phyloP scores from a whole-genome alignment of 2,888 invertebrate genomes.

The Polydrusus tereticollis region DNA sequence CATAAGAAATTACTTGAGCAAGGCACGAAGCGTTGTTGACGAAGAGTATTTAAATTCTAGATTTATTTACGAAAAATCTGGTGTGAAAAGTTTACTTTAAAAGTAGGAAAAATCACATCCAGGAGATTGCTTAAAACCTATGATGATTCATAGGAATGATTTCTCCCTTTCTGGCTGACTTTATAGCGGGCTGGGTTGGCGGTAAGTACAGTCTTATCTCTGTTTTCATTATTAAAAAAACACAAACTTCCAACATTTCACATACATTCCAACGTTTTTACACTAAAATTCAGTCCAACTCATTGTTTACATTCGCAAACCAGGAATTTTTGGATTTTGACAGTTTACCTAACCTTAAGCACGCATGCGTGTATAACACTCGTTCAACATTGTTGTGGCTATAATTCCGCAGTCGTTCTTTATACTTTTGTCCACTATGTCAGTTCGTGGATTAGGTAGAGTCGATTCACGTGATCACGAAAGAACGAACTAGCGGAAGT shows the following conservation, averaged over 20 bases:
- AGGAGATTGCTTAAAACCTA: conserved; percentile 25
- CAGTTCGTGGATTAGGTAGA: no score
- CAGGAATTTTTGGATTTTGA: conserved; percentile 10
- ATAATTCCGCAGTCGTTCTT: no score
- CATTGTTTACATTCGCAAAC: conserved; percentile 42
- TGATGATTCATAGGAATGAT: conserved; percentile 36
- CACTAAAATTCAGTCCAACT: conserved; percentile 7
- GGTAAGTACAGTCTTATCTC: conserved; percentile 63
- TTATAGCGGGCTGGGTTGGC: conserved; percentile 72
- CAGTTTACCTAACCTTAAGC: conserved; percentile 15
- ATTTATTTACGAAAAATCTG: conserved; percentile 22
- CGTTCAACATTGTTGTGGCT: no score
- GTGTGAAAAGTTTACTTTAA: conserved; percentile 2
- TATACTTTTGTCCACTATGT: no score
- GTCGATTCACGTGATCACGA: no score
- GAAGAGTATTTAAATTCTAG: background rate
- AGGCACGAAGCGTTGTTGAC: no score
- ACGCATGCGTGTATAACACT: conserved; percentile 27
- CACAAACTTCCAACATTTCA: conserved; percentile 16
- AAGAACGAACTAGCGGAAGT: no score
- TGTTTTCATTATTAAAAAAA: conserved; percentile 31
- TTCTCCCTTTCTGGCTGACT: conserved; percentile 62
- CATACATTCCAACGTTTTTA: conserved; percentile 28
- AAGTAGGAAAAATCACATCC: conserved; percentile 15
- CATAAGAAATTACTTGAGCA: background rate